Conservation (phyloP, 2,797 vertebrate species). For the Rhinoraja longicauda region DNA sequence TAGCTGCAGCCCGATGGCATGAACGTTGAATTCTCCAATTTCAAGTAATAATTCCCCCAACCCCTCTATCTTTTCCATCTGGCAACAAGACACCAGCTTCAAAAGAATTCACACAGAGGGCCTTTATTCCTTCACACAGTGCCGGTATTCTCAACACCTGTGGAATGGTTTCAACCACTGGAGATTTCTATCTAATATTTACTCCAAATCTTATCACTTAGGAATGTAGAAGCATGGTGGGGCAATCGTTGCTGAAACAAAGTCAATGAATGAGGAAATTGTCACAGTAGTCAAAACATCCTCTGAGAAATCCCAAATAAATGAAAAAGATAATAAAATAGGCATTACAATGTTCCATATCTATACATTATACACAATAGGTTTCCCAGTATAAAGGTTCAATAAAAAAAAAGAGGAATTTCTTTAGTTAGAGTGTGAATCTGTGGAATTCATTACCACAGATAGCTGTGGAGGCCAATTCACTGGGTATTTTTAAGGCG, state of each 20-base stretch:
- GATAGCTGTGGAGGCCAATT: too few relatives aligned
- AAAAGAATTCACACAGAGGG: background rate
- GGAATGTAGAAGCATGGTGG: conserved; percentile 16
- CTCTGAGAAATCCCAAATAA: background rate
- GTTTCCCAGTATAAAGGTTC: background rate
- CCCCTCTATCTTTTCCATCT: background rate
- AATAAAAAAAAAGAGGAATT: background rate
- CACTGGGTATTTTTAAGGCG: too few relatives aligned
- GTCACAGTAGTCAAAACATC: conserved; percentile 14
- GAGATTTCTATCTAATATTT: conserved; percentile 33
- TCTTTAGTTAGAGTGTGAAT: too few relatives aligned
- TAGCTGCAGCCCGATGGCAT: too few relatives aligned
- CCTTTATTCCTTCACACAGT: conserved; percentile 12
- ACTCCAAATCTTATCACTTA: conserved; percentile 25
- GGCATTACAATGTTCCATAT: background rate
- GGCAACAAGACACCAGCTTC: background rate
- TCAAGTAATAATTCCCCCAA: too few relatives aligned
- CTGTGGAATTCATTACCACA: too few relatives aligned
- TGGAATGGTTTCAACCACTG: background rate
- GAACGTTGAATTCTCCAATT: too few relatives aligned
- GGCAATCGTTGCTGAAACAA: conserved; percentile 20
- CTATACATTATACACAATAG: background rate
- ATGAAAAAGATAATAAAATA: background rate
- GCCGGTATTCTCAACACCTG: background rate
- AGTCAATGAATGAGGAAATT: background rate